Conservation (phyloP, 2,888 invertebrate species). For the Coelinius sp. region DNA sequence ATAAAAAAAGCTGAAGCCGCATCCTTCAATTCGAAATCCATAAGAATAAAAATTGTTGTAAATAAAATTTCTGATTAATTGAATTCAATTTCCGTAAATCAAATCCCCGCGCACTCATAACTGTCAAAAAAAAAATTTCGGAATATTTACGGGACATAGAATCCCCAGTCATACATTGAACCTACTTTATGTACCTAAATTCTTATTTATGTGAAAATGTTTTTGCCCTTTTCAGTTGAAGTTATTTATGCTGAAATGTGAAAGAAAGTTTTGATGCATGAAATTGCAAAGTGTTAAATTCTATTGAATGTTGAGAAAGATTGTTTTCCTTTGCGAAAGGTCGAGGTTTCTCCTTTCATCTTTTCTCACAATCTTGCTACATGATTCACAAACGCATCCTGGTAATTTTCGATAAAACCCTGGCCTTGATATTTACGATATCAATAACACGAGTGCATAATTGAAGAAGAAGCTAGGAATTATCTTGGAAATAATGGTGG, state of each 20-base stretch:
- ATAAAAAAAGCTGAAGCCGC: too few relatives aligned
- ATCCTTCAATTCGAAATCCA: not conserved
- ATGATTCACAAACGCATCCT: not conserved
- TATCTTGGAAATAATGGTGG: not conserved
- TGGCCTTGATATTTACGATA: not conserved
- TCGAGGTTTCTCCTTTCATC: not conserved
- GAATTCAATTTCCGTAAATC: not conserved
- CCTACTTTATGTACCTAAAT: conserved; percentile 1
- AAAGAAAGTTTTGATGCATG: not conserved
- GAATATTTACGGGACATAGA: conserved; percentile 2
- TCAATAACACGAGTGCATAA: not conserved
- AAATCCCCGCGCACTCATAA: not conserved
- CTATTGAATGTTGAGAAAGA: not conserved
- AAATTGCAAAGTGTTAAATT: not conserved
- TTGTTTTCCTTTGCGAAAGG: not conserved
- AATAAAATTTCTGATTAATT: not conserved
- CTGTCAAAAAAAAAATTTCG: not conserved
- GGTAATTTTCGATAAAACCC: not conserved
- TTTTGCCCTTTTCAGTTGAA: not conserved
- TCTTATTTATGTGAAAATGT: conserved; percentile 2
- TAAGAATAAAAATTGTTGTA: too few relatives aligned
- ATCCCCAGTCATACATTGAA: not conserved
- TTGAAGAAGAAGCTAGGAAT: not conserved
- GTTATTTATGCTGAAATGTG: not conserved
- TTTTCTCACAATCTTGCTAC: not conserved